Conservation (phyloP, 2,888 invertebrate genomes). For the Ganaspis brasiliensis region DNA sequence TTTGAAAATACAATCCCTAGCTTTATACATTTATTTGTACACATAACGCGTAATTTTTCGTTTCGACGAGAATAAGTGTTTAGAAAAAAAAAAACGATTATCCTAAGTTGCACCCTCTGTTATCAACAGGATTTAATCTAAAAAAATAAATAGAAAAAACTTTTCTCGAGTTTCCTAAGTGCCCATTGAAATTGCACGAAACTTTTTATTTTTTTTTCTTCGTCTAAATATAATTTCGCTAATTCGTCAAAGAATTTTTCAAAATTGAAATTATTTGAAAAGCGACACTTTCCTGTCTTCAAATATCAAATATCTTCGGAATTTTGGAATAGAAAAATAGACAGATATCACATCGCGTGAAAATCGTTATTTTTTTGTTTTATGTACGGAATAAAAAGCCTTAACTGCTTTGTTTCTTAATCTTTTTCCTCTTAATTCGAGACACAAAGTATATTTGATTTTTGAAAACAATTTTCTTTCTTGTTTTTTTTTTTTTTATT, state of each 20-base stretch:
- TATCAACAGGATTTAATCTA: slow-evolving; percentile 21
- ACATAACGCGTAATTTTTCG: neutral
- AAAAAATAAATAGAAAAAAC: slow-evolving; percentile 39
- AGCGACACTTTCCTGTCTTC: neutral
- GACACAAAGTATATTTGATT: neutral
- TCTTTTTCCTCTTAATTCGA: neutral
- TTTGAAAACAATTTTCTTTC: neutral
- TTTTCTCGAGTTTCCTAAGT: slow-evolving; percentile 26
- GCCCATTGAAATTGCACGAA: slow-evolving; percentile 19
- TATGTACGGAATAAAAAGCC: too few relatives aligned
- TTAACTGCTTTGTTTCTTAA: neutral
- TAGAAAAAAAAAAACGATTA: slow-evolving; percentile 28
- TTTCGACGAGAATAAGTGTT: neutral
- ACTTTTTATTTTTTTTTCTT: neutral
- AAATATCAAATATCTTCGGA: slow-evolving; percentile 1
- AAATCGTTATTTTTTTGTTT: too few relatives aligned
- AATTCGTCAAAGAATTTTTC: neutral
- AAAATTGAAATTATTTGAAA: neutral
- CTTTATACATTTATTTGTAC: slow-evolving; percentile 39
- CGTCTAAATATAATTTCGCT: neutral
- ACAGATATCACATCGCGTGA: neutral
- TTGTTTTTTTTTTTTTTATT: neutral
- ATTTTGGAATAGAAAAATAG: neutral
- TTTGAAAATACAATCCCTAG: slow-evolving; percentile 72
- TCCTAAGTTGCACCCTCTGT: slow-evolving; percentile 21